Percentiles rank a stretch among this genome's conserved stretches.
phyloP scores from a whole-genome alignment of 2,113 vertebrate genomes.

The Otis tarda region DNA sequence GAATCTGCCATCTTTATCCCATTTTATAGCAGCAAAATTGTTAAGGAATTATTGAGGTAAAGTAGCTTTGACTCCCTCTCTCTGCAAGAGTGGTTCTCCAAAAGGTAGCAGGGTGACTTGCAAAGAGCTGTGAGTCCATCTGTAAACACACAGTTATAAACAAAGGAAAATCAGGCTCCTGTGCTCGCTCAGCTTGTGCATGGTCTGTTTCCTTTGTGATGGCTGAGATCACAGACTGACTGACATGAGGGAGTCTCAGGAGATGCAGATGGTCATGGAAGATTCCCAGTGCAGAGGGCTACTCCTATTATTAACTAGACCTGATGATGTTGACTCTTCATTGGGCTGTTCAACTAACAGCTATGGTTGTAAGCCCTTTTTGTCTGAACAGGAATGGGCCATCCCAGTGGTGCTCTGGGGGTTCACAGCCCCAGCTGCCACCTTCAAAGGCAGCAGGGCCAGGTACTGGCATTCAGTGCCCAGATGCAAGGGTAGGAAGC shows the following conservation, averaged over 20 bases:
- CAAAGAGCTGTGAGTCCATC: not conserved
- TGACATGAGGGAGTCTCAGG: not conserved
- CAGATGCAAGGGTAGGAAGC: not conserved
- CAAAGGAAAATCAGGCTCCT: not conserved
- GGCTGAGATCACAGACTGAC: not conserved
- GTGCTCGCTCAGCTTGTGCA: rapidly evolving
- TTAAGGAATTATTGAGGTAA: not conserved
- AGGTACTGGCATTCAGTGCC: not conserved
- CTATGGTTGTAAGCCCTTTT: not conserved
- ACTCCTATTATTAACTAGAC: not conserved
- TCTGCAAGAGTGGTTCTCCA: not conserved
- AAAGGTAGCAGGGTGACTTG: not conserved
- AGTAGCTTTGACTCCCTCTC: not conserved
- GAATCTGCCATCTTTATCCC: not conserved
- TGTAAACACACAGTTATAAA: not conserved
- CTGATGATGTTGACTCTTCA: not conserved
- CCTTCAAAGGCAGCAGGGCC: not conserved
- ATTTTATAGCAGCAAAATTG: not conserved
- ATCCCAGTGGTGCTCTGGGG: not conserved
- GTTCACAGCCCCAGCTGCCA: not conserved
- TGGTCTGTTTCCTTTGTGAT: not conserved
- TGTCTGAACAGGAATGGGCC: not conserved
- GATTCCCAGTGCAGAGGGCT: not conserved
- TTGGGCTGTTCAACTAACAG: not conserved
- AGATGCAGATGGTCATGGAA: not conserved